These are phyloP conservation scores for Trissoscelio sp. DNA, from an alignment of 2,888 invertebrate genomes.

Conservation along the genomic window DNA sequence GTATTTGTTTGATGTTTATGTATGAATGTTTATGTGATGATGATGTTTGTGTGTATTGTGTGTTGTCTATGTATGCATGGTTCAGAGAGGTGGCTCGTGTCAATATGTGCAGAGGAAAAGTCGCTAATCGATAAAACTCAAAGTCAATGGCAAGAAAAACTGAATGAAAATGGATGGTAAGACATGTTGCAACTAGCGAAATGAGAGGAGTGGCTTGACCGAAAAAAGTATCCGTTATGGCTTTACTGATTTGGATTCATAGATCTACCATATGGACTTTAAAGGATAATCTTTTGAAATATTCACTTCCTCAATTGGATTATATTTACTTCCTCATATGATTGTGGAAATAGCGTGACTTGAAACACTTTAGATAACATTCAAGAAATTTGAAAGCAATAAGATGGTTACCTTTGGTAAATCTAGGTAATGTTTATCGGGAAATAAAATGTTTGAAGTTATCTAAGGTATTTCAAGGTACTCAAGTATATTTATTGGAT, in stretches of 20 bases:
- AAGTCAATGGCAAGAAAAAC: conserved; percentile 61
- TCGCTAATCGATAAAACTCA: conserved; percentile 67
- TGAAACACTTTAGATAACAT: too few species aligned
- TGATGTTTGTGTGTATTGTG: conserved; percentile 10
- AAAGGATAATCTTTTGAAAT: too few species aligned
- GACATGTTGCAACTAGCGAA: conserved; percentile 33
- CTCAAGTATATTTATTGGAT: conserved; percentile 16
- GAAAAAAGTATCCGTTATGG: conserved; percentile 35
- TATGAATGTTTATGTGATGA: conserved; percentile 46
- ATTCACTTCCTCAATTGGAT: too few species aligned
- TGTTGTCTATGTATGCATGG: conserved; percentile 24
- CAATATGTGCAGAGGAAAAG: conserved; percentile 67
- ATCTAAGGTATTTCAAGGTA: too few species aligned
- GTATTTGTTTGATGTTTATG: conserved; percentile 62
- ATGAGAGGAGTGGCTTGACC: conserved; percentile 1
- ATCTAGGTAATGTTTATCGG: too few species aligned
- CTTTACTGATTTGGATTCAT: too few species aligned
- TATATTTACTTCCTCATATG: too few species aligned
- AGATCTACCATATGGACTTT: too few species aligned
- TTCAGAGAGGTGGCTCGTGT: conserved; percentile 47
- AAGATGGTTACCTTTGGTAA: too few species aligned
- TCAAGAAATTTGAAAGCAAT: too few species aligned
- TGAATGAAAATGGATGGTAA: conserved; percentile 44
- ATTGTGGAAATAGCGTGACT: too few species aligned
- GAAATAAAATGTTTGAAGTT: too few species aligned